Conservation (phyloP, 2,113 vertebrate species). For the Megaptera novaeangliae region DNA sequence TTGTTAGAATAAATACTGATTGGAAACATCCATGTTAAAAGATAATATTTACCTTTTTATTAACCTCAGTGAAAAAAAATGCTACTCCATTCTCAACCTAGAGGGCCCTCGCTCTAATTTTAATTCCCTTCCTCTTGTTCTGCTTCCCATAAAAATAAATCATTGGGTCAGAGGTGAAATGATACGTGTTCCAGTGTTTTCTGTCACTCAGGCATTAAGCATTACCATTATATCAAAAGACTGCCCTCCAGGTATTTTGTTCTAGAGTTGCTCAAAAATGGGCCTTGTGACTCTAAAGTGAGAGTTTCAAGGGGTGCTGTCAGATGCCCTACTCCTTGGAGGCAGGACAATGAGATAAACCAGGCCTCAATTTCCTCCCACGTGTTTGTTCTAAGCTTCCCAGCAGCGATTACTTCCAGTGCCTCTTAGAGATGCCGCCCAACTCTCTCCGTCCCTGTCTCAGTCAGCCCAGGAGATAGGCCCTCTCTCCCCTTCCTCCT, state of each 20-base stretch:
- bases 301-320: neutral
- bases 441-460: neutral
- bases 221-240: neutral
- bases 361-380: neutral
- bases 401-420: neutral
- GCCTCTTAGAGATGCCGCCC: neutral
- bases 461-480: neutral
- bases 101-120: neutral
- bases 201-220: neutral
- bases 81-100: neutral
- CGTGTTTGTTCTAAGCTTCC: neutral
- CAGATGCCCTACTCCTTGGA: neutral
- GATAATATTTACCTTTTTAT: slow-evolving; percentile 1
- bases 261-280: neutral
- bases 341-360: neutral
- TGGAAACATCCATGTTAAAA: neutral
- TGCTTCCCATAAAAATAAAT: neutral
- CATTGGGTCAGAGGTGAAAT: neutral
- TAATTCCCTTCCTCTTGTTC: neutral
- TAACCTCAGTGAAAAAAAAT: neutral
- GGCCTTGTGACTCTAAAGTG: neutral
- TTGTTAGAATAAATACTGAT: neutral
- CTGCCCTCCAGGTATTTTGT: neutral
- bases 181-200: neutral
- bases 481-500: neutral